A percentile compares a stretch with the other conserved stretches of the same genome.
phyloP scores from a whole-genome alignment of 2,888 invertebrate species.

The Leptothorax acervorum region DNA sequence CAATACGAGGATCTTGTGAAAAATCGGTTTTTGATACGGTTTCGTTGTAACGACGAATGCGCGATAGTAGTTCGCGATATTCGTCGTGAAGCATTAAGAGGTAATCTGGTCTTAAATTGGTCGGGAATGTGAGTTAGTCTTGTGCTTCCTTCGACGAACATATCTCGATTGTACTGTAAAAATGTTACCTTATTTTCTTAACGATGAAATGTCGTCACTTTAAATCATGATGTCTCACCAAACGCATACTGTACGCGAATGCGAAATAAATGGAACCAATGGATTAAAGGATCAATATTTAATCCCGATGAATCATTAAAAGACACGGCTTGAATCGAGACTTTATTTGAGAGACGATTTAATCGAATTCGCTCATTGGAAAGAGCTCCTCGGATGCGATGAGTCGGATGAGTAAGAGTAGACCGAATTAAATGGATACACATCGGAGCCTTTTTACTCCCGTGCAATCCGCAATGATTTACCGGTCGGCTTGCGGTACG shows the following conservation, averaged over 20 bases:
- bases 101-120: slow-evolving; percentile 17
- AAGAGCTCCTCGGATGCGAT: slow-evolving; percentile 18
- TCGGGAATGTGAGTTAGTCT: background rate
- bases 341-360: slow-evolving; percentile 40
- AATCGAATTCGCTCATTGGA: slow-evolving; percentile 45
- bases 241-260: background rate
- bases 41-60: slow-evolving; percentile 25
- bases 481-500: slow-evolving; percentile 42
- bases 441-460: slow-evolving; percentile 35
- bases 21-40: slow-evolving; percentile 43
- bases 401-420: slow-evolving; percentile 38
- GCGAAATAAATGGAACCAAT: background rate
- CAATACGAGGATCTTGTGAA: slow-evolving; percentile 16
- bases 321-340: slow-evolving; percentile 2
- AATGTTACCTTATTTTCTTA: background rate
- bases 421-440: slow-evolving; percentile 52
- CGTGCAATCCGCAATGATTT: slow-evolving; percentile 46
- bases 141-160: background rate
- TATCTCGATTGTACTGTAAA: background rate
- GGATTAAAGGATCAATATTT: slow-evolving; percentile 38
- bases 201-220: background rate
- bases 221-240: background rate
- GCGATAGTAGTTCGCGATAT: slow-evolving; percentile 1
- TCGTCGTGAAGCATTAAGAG: background rate
- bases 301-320: slow-evolving; percentile 15